These are phyloP conservation scores for Graphium colonna DNA, from an alignment of 2,888 invertebrate species.

Conservation along the genomic window DNA sequence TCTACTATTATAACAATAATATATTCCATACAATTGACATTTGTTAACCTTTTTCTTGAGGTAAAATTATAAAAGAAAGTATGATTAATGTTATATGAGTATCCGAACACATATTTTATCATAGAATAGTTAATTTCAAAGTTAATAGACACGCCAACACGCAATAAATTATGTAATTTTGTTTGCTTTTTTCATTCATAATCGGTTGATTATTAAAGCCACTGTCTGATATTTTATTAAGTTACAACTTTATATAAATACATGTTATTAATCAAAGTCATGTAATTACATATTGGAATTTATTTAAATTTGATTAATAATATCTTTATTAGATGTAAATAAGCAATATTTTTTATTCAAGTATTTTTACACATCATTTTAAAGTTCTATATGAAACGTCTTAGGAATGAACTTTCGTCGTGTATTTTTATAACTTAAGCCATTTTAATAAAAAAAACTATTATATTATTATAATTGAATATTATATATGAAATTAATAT, in stretches of 20 bases:
- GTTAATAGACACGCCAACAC: constrained; percentile 7
- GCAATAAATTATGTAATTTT: constrained; percentile 2
- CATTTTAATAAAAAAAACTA: too few relatives aligned
- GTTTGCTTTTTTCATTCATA: not conserved
- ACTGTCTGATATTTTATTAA: constrained; percentile 1
- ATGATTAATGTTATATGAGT: not conserved
- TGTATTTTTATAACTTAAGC: too few relatives aligned
- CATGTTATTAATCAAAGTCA: not conserved
- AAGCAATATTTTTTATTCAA: too few relatives aligned
- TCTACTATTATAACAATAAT: too few relatives aligned
- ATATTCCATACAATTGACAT: too few relatives aligned
- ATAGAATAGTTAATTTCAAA: not conserved
- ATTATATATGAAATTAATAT: too few relatives aligned
- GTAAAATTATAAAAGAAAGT: constrained; percentile 1
- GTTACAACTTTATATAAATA: constrained; percentile 2
- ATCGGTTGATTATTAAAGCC: not conserved
- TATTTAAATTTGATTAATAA: too few relatives aligned
- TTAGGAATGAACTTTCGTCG: too few relatives aligned
- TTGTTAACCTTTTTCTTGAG: not conserved
- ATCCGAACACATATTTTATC: not conserved
- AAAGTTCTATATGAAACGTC: too few relatives aligned
- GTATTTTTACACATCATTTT: too few relatives aligned
- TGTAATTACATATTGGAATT: constrained; percentile 3
- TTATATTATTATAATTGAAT: too few relatives aligned
- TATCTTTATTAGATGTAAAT: too few relatives aligned